phyloP scores from a whole-genome alignment of 1,140 invertebrate species.

The Lucilia cuprina region DNA sequence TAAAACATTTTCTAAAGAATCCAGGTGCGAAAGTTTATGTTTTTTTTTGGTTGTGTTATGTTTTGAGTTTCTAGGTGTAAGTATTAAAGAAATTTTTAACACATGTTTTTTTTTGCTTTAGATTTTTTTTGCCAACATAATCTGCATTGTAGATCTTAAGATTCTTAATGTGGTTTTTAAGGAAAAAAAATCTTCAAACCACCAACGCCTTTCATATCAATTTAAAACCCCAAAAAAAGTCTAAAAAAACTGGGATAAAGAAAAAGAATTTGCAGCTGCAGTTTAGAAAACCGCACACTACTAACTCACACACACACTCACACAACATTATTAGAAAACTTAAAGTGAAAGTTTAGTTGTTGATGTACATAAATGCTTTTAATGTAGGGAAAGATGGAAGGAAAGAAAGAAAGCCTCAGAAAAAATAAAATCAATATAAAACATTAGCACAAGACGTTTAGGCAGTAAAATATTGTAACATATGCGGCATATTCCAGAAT shows the following conservation, averaged over 20 bases:
- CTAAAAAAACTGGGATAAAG: neutral
- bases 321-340: neutral
- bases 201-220: neutral
- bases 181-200: neutral
- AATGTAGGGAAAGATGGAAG: neutral
- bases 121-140: neutral
- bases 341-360: neutral
- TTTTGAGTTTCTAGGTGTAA: no score
- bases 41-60: no score
- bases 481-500: constrained; percentile 13
- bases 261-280: neutral
- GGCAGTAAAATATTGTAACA: neutral
- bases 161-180: neutral
- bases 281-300: neutral
- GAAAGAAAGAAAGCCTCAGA: neutral
- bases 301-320: no score
- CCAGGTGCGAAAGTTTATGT: constrained; percentile 12
- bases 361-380: neutral
- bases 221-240: neutral
- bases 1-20: neutral
- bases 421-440: neutral
- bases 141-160: neutral
- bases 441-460: neutral
- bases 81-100: neutral
- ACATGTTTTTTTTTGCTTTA: neutral